phyloP scores from a whole-genome alignment of 2,113 vertebrate species.

The Lepus americanus region DNA sequence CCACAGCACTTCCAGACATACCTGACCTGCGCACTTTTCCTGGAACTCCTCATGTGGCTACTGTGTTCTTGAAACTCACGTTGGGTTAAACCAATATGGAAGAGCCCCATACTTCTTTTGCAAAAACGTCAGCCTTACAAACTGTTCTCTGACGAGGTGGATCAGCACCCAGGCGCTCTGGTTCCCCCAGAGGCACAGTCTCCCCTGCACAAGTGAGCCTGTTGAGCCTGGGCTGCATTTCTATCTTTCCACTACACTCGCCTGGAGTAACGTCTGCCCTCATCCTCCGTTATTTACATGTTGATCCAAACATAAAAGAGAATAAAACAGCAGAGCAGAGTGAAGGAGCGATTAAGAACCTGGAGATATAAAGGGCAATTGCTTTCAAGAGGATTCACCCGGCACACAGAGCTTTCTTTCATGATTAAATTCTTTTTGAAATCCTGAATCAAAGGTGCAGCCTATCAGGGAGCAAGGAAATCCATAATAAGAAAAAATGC shows the following conservation, averaged over 20 bases:
- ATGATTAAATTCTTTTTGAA: conserved; percentile 85
- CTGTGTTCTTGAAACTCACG: neutral
- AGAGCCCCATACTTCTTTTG: neutral
- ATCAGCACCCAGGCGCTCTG: neutral
- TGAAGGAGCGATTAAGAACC: conserved; percentile 61
- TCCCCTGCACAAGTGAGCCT: neutral
- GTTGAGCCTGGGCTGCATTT: neutral
- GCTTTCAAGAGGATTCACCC: conserved; percentile 60
- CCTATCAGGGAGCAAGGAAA: conserved; percentile 74
- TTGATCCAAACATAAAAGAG: conserved; percentile 76
- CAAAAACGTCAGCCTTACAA: conserved; percentile 13
- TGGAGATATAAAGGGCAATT: conserved; percentile 68
- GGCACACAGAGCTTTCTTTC: conserved; percentile 61
- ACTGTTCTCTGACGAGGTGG: neutral
- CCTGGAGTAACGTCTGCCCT: conserved; percentile 30
- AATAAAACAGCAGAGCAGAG: conserved; percentile 78
- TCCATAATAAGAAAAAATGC: conserved; percentile 52
- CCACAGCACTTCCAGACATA: neutral
- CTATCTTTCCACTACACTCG: conserved; percentile 32
- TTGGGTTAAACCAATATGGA: neutral
- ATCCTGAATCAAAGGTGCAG: conserved; percentile 80
- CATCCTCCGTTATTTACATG: conserved; percentile 75
- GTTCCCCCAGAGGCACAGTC: neutral
- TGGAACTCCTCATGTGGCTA: neutral
- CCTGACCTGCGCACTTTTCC: neutral